These are phyloP conservation scores for Aromia moschata DNA, from an alignment of 2,888 invertebrate genomes.

Conservation along the genomic window DNA sequence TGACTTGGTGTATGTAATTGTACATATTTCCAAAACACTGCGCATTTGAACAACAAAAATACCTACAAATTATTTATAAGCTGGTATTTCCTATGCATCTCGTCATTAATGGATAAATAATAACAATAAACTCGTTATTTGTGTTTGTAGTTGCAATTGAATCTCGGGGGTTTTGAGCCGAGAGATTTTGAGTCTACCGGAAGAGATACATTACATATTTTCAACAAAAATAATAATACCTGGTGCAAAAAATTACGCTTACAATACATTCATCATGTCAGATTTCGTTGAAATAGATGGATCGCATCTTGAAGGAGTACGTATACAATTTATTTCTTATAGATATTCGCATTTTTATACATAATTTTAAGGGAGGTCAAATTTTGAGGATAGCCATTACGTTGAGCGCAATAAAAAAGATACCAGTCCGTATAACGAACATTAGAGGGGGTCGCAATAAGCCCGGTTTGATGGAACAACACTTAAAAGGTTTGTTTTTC, in stretches of 20 bases:
- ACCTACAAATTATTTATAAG: no score
- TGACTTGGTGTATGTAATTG: no score
- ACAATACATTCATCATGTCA: conserved; percentile 9
- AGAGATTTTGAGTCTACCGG: no score
- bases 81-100: no score
- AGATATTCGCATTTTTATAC: conserved; percentile 23
- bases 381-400: conserved; percentile 84
- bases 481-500: conserved; percentile 72
- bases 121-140: no score
- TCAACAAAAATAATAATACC: background rate
- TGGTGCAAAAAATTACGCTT: no score
- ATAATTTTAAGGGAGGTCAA: conserved; percentile 83
- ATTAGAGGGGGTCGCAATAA: conserved; percentile 84
- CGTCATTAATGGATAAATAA: no score
- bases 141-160: no score
- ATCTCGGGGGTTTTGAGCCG: no score
- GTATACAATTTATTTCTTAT: conserved; percentile 41
- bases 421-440: conserved; percentile 78
- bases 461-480: conserved; percentile 85
- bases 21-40: no score
- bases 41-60: no score
- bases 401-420: conserved; percentile 77
- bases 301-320: conserved; percentile 81
- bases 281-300: conserved; percentile 75
- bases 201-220: no score